Evolutionary conservation across 2,797 vertebrate species (phyloP).

Genomic region (Galagoides demidoff): DNA sequence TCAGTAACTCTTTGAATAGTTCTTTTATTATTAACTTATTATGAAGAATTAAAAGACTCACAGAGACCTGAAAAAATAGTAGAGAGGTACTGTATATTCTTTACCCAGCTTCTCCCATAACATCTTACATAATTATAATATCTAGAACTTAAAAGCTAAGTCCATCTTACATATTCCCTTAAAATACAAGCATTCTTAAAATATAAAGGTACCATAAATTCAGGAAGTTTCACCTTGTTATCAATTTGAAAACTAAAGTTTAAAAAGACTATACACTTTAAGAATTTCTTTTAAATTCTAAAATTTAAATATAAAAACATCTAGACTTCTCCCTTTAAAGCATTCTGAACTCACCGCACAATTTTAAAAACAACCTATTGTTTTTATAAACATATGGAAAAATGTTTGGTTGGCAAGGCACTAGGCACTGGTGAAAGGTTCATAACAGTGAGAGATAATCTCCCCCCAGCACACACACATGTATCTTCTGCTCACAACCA

Average conservation of each 20-base stretch:
- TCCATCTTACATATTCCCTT: background rate
- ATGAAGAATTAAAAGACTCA: constrained; percentile 12
- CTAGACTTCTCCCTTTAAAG: background rate
- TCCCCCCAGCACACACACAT: background rate
- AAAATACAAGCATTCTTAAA: constrained; percentile 23
- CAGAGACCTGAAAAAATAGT: background rate
- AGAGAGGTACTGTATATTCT: background rate
- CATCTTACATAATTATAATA: background rate
- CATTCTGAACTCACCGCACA: constrained; percentile 43
- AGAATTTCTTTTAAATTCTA: background rate
- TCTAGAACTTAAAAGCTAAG: background rate
- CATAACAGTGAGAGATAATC: background rate
- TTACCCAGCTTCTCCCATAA: background rate
- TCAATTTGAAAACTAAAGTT: constrained; percentile 15
- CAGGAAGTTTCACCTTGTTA: background rate
- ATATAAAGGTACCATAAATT: background rate
- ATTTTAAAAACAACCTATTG: background rate
- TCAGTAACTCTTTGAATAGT: background rate
- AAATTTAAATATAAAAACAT: constrained; percentile 3
- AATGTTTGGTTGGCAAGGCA: background rate
- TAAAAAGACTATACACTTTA: background rate
- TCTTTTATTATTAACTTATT: constrained; percentile 16
- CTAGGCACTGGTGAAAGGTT: background rate
- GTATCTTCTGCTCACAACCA: background rate
- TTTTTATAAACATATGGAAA: constrained; percentile 44